Base-by-base conservation (phyloP, 1,140 invertebrate genomes). In the Prorops nasuta region DNA sequence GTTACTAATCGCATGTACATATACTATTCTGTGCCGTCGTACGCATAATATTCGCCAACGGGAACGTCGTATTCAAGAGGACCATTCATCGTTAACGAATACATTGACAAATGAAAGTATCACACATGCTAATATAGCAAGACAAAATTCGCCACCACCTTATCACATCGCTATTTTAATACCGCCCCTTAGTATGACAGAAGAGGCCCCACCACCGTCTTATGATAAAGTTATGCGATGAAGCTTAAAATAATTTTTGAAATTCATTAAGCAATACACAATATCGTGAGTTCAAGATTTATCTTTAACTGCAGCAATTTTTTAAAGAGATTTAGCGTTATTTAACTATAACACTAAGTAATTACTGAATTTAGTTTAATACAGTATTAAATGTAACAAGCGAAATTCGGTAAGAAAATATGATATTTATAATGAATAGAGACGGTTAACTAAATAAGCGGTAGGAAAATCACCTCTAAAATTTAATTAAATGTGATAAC, bases 151-250 rank as follows among this genome's bases (percentile, higher is more conserved):
- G 15, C 84, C 84, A 14, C 84, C 85, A 7, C 85, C 85, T 3
- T 86, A 86, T 74, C 83, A 86, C 66, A 84, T 86, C 70, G 84
- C 85, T 6, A 81, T 86, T 42, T 74, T 85, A 39, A 79, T 86
- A 58, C 83, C 83, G 9, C 77, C 78, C 37, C 72, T 76, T 16
- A 56, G 69, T 50, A 51, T 64, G 3, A 58, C 72, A 28, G 68
- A 78, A 10, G 80, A 83, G 56, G 78, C 80, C 8, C 83, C 84
- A 2, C 84, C 84, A n/a, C 84, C 84, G 20, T 81, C 83, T 44
- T 86, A 86, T 64, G 81, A 82, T 37, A 83, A 82, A 55, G 81
- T 82, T 45, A 78, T 85, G 67, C 82, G 81, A 76, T 84, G 80
- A 79, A 71, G 62, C 52, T 31, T 49, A 50, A 37, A 28, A n/a